Percentiles rank a stretch among this genome's conserved stretches.
Conservation (phyloP, 2,113 vertebrate genomes). For the Microcebus griseorufus region DNA sequence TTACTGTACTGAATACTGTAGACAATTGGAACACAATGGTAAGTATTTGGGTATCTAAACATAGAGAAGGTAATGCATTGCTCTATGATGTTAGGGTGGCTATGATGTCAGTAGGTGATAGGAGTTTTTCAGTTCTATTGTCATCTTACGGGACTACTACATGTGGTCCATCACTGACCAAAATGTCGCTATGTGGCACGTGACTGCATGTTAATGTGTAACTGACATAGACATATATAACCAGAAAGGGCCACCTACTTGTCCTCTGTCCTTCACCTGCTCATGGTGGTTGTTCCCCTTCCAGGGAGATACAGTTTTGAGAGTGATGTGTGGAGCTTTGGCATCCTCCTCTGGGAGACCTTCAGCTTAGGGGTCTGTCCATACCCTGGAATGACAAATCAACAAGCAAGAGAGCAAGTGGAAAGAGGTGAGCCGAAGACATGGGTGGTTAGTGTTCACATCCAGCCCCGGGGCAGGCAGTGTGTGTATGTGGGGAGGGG, state of each 20-base stretch:
- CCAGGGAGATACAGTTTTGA: constrained; percentile 98
- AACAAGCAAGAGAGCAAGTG: constrained; percentile 97
- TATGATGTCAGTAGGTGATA: neutral
- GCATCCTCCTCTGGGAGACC: constrained; percentile 98
- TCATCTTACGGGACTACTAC: neutral
- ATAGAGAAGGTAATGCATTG: neutral
- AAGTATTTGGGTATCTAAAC: neutral
- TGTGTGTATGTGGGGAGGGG: fast-evolving
- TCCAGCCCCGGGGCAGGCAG: neutral
- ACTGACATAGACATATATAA: neutral
- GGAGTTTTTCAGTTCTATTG: neutral
- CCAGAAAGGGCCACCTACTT: neutral
- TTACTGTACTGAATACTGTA: neutral
- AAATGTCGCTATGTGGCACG: neutral
- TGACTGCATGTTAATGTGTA: neutral
- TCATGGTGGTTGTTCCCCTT: neutral
- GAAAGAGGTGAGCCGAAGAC: constrained; percentile 91
- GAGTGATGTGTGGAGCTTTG: constrained; percentile 98
- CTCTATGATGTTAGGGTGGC: neutral
- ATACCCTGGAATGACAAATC: constrained; percentile 98
- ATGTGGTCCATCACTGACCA: neutral
- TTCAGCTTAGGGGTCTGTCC: constrained; percentile 98
- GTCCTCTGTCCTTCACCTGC: neutral
- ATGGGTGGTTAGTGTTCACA: fast-evolving
- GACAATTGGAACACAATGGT: neutral